Evolutionary conservation across 2,113 vertebrate genomes (phyloP).

Genomic region (Verasper variegatus): DNA sequence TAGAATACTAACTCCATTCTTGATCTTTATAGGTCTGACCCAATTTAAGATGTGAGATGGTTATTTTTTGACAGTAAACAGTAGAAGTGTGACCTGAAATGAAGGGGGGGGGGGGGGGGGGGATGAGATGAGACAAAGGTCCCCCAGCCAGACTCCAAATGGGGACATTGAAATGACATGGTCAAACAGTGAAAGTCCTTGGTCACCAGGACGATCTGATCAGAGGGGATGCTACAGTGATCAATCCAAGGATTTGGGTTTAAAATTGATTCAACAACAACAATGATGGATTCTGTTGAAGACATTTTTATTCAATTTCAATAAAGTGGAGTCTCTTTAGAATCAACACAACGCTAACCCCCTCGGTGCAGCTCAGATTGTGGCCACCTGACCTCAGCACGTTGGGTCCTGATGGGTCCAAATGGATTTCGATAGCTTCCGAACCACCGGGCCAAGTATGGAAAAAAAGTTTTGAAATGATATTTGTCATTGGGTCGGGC

Average conservation of each 20-base stretch:
- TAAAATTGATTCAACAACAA: slow-evolving; percentile 1
- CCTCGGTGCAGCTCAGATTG: too few species aligned
- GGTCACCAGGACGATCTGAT: not conserved
- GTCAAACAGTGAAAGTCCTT: not conserved
- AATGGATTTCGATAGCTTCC: too few species aligned
- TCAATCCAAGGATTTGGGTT: not conserved
- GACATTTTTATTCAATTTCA: not conserved
- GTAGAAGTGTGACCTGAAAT: not conserved
- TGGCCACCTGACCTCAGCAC: too few species aligned
- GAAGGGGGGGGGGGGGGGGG: not conserved
- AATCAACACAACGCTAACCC: not conserved
- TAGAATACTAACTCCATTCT: not conserved
- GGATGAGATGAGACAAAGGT: not conserved
- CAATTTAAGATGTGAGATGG: not conserved
- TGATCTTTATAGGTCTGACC: not conserved
- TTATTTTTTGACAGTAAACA: not conserved
- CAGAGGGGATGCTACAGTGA: not conserved
- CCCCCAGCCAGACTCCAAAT: not conserved
- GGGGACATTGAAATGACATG: not conserved
- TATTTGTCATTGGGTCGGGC: too few species aligned
- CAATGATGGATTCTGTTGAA: not conserved
- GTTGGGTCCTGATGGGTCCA: too few species aligned
- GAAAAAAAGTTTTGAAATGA: too few species aligned
- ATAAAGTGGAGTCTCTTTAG: not conserved
- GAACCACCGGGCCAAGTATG: too few species aligned